These are phyloP conservation scores for Eonycteris spelaea DNA, from an alignment of 2,113 vertebrate genomes.

Conservation along the genomic window DNA sequence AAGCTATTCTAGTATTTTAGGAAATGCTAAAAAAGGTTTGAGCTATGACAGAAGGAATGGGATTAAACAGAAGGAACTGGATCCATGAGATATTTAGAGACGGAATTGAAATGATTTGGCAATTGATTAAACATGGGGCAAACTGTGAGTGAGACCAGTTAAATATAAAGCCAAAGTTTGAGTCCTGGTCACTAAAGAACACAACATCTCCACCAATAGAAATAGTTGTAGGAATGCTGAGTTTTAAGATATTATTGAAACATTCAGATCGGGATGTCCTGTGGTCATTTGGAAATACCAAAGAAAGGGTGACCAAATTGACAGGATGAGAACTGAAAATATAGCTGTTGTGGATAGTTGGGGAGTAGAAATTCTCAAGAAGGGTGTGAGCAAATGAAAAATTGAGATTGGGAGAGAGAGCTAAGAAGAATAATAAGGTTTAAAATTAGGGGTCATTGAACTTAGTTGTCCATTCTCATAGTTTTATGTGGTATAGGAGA, in stretches of 20 bases:
- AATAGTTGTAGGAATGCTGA: not conserved
- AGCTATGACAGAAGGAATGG: not conserved
- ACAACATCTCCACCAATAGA: not conserved
- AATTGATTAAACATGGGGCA: not conserved
- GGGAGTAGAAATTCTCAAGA: not conserved
- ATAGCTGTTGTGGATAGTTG: not conserved
- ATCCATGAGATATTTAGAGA: not conserved
- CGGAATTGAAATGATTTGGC: not conserved
- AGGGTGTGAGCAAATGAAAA: not conserved
- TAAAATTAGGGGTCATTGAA: not conserved
- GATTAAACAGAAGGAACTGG: not conserved
- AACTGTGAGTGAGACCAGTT: not conserved
- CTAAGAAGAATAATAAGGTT: not conserved
- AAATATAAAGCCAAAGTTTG: not conserved
- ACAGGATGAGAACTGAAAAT: not conserved
- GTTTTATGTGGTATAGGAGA: not conserved
- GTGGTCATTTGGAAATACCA: not conserved
- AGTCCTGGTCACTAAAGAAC: not conserved
- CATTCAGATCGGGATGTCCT: not conserved
- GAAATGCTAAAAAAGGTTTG: not conserved
- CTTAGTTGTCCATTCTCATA: not conserved
- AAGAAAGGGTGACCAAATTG: not conserved
- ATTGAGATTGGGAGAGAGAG: not conserved
- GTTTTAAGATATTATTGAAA: not conserved
- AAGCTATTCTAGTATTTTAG: not conserved